These are phyloP conservation scores for Decapterus maruadsi DNA, from an alignment of 2,797 vertebrate species.

Conservation along the genomic window DNA sequence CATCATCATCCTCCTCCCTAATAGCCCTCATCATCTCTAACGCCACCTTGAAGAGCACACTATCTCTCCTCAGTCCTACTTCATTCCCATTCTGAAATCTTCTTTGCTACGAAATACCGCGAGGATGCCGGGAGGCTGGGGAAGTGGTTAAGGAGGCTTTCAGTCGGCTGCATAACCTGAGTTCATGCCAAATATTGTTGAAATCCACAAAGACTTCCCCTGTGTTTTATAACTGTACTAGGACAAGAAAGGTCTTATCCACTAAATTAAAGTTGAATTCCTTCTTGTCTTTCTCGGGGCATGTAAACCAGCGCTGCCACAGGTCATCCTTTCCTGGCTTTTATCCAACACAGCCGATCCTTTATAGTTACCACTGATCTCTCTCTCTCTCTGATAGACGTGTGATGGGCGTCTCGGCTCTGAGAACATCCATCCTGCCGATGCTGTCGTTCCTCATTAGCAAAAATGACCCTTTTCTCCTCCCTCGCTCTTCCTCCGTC, in stretches of 20 bases:
- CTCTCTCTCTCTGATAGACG: slow-evolving; percentile 52
- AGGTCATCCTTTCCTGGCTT: slow-evolving; percentile 35
- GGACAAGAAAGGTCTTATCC: slow-evolving; percentile 2
- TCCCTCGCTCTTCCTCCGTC: slow-evolving; percentile 25
- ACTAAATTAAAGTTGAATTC: slow-evolving; percentile 25
- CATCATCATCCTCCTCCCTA: neutral
- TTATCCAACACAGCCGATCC: slow-evolving; percentile 38
- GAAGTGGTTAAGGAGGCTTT: neutral
- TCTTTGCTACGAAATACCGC: neutral
- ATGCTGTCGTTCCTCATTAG: slow-evolving; percentile 71
- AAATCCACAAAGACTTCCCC: neutral
- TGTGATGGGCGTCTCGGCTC: slow-evolving; percentile 43
- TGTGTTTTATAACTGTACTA: neutral
- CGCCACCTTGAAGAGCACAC: neutral
- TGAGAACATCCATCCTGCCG: slow-evolving; percentile 53
- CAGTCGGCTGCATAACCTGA: neutral
- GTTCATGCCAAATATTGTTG: neutral
- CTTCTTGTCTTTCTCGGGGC: slow-evolving; percentile 14
- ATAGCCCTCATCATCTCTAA: neutral
- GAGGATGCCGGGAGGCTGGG: neutral
- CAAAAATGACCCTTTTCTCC: slow-evolving; percentile 59
- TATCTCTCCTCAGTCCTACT: neutral
- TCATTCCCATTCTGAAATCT: neutral
- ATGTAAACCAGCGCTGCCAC: slow-evolving; percentile 26
- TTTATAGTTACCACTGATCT: slow-evolving; percentile 42